A percentile compares a stretch with the other conserved stretches of the same genome.
These are phyloP conservation scores for Danio choprae DNA, from an alignment of 2,797 vertebrate species.

Conservation along the genomic window DNA sequence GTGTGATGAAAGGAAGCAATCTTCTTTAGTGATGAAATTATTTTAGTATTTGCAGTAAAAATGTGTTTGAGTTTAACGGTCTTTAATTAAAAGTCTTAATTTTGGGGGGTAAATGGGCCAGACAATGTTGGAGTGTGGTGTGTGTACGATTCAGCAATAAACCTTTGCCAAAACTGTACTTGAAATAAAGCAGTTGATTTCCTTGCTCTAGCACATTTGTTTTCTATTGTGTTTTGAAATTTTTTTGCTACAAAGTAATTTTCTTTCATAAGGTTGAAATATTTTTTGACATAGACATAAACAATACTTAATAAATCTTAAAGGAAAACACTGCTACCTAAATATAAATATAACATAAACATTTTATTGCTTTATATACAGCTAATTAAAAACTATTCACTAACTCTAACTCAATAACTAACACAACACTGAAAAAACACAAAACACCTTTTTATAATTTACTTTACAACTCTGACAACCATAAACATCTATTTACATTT, in stretches of 20 bases:
- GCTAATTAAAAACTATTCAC: background rate
- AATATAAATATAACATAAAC: background rate
- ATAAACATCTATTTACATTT: background rate
- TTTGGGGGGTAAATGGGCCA: background rate
- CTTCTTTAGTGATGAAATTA: background rate
- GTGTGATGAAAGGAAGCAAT: background rate
- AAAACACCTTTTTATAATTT: background rate
- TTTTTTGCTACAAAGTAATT: no score
- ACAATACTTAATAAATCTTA: no score
- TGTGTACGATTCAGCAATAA: slow-evolving; percentile 12
- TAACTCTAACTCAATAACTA: background rate
- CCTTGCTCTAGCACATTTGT: background rate
- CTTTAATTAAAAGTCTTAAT: background rate
- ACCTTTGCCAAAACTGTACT: background rate
- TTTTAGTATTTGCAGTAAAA: background rate
- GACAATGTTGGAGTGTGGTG: background rate
- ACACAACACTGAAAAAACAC: background rate
- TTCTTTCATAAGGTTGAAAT: background rate
- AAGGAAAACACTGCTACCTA: background rate
- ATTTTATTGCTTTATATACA: background rate
- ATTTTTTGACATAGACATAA: background rate
- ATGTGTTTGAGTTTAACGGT: background rate
- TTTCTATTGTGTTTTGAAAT: no score
- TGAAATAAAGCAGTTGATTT: background rate
- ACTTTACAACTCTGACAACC: background rate